Evolutionary conservation across 2,113 vertebrate genomes (phyloP).

Genomic region (Anas platyrhynchos): DNA sequence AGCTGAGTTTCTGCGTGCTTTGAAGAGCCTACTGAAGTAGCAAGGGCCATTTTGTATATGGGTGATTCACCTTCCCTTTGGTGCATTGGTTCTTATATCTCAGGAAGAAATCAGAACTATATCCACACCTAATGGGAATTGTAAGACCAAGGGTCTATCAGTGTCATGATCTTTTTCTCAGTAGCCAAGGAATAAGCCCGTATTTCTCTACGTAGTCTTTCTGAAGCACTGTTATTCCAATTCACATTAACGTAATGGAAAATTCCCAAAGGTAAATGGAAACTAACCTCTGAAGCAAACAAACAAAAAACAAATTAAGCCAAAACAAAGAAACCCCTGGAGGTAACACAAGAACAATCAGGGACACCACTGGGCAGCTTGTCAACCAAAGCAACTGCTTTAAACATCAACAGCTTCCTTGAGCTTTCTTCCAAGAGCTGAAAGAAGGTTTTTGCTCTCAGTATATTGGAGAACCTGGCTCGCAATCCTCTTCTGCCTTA

Average conservation of each 20-base stretch:
- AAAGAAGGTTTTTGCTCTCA: neutral
- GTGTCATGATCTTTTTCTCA: neutral
- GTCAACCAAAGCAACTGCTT: neutral
- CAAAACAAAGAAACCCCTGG: neutral
- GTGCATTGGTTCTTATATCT: neutral
- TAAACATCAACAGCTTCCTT: neutral
- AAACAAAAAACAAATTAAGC: neutral
- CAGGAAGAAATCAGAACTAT: neutral
- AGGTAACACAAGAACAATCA: neutral
- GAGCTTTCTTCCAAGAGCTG: neutral
- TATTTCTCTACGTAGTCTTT: neutral
- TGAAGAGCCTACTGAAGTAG: constrained; percentile 2
- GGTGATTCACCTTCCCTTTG: neutral
- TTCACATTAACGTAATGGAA: neutral
- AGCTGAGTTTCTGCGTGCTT: constrained; percentile 62
- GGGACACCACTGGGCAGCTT: neutral
- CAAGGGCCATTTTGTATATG: neutral
- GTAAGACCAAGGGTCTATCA: neutral
- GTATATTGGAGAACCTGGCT: neutral
- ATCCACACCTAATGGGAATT: neutral
- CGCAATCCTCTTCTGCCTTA: neutral
- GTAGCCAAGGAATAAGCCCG: neutral
- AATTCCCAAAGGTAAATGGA: neutral
- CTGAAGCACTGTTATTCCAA: neutral
- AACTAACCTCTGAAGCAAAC: neutral